Evolutionary conservation across 2,888 invertebrate genomes (phyloP).

Genomic region (Macroteleia sp.): DNA sequence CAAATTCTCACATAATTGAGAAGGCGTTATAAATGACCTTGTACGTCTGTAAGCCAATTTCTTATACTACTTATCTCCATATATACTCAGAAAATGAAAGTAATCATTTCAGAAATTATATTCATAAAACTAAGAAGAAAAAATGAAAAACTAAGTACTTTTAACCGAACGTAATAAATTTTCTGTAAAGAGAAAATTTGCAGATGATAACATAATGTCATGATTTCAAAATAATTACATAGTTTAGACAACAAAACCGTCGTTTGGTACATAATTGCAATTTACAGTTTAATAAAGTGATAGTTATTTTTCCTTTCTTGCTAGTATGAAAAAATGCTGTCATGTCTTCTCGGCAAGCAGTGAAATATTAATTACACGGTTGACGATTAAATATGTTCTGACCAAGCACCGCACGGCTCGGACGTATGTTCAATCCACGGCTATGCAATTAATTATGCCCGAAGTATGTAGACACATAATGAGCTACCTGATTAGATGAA

Average conservation of each 20-base stretch:
- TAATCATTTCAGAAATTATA: too few species aligned
- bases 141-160: too few species aligned
- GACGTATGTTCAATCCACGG: conserved; percentile 21
- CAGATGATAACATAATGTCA: too few species aligned
- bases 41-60: too few species aligned
- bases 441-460: conserved; percentile 34
- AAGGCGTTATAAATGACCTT: too few species aligned
- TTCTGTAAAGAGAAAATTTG: too few species aligned
- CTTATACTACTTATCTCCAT: too few species aligned
- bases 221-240: too few species aligned
- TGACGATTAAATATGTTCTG: conserved; percentile 27
- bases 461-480: conserved; percentile 26
- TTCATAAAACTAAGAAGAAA: too few species aligned
- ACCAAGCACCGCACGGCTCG: conserved; percentile 7
- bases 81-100: too few species aligned
- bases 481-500: conserved; percentile 38
- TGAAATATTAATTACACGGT: conserved; percentile 34
- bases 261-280: conserved; percentile 14
- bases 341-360: conserved; percentile 25
- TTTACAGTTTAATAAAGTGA: conserved; percentile 18
- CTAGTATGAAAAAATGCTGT: conserved; percentile 9
- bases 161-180: too few species aligned
- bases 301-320: conserved; percentile 15
- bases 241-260: conserved; percentile 9
- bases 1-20: too few species aligned